These are phyloP conservation scores for Nestor notabilis DNA, from an alignment of 2,113 vertebrate genomes.

Conservation along the genomic window DNA sequence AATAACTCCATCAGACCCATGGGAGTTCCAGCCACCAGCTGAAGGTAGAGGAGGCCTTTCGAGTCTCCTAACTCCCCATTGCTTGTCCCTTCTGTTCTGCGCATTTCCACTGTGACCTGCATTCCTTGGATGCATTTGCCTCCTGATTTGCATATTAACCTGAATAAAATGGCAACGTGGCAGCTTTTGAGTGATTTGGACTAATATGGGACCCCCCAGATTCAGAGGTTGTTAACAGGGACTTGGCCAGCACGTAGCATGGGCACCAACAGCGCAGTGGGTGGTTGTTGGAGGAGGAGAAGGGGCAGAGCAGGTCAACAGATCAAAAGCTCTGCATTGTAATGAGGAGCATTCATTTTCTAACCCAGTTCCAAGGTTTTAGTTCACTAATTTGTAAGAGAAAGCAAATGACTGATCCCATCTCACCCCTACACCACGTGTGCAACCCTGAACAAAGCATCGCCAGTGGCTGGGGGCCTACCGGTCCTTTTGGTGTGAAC, in stretches of 20 bases:
- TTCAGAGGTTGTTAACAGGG: not conserved
- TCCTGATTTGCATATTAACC: constrained; percentile 15
- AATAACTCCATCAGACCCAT: not conserved
- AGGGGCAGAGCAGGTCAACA: not conserved
- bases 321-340: not conserved
- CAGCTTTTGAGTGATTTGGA: not conserved
- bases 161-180: not conserved
- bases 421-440: accelerated
- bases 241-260: not conserved
- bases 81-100: not conserved
- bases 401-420: not conserved
- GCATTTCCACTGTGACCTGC: not conserved
- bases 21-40: not conserved
- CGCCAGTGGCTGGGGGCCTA: not conserved
- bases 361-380: not conserved
- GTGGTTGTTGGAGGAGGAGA: not conserved
- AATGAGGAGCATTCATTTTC: not conserved
- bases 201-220: not conserved
- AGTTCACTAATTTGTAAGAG: not conserved
- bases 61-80: not conserved
- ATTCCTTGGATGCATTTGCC: not conserved
- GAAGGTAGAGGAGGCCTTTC: not conserved
- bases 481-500: not conserved
- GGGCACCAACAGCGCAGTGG: not conserved
- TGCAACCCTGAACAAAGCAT: accelerated